Evolutionary conservation across 1,140 invertebrate species (phyloP).

Genomic region (Eriocheir sinensis): DNA sequence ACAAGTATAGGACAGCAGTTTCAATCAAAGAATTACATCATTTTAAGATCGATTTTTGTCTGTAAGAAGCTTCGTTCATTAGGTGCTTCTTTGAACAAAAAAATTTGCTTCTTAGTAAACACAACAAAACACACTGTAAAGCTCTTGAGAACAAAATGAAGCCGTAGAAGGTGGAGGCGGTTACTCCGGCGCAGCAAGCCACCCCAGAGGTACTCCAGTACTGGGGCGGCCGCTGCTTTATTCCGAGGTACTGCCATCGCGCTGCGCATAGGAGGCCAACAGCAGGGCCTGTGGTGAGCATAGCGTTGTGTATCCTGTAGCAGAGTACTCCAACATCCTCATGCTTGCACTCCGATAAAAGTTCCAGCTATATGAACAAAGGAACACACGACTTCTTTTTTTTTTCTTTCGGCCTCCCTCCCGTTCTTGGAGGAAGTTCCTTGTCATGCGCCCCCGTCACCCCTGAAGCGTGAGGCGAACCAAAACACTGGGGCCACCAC

Average conservation of each 20-base stretch:
- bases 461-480: not conserved
- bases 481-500: not conserved
- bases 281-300: not conserved
- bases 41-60: no score
- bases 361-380: not conserved
- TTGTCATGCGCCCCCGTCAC: not conserved
- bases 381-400: not conserved
- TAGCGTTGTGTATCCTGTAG: not conserved
- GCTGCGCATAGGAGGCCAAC: not conserved
- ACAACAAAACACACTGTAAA: not conserved
- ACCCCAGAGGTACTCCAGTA: constrained; percentile 20
- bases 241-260: not conserved
- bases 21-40: no score
- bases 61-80: not conserved
- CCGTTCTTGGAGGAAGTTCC: not conserved
- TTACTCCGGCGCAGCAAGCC: not conserved
- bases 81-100: no score
- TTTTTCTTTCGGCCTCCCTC: not conserved
- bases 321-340: not conserved
- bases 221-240: not conserved
- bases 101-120: not conserved
- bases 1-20: not conserved
- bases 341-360: not conserved
- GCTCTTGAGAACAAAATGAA: not conserved
- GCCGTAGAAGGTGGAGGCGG: not conserved